Conservation (phyloP, 2,113 vertebrate genomes). For the Spea bombifrons region DNA sequence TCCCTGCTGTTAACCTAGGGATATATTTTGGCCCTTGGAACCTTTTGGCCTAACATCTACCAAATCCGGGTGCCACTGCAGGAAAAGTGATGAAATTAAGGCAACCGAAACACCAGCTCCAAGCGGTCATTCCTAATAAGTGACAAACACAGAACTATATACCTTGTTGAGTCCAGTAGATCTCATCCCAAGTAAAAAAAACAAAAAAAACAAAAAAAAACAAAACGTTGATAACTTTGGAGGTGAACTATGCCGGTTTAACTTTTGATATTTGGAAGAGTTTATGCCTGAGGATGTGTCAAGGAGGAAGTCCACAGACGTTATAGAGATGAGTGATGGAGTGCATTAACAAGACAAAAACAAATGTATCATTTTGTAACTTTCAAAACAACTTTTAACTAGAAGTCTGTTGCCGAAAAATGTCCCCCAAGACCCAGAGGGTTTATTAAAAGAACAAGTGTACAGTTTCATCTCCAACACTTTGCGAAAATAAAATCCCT, state of each 20-base stretch:
- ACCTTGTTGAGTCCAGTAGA: background rate
- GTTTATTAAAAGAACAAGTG: slow-evolving; percentile 14
- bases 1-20: background rate
- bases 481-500: slow-evolving; percentile 8
- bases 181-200: background rate
- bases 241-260: background rate
- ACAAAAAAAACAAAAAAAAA: background rate
- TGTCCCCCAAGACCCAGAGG: background rate
- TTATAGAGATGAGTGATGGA: slow-evolving; percentile 11
- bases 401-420: slow-evolving; percentile 23
- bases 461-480: background rate
- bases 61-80: background rate
- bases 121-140: slow-evolving; percentile 2
- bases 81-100: background rate
- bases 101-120: background rate
- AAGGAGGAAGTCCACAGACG: slow-evolving; percentile 20
- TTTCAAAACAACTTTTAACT: slow-evolving; percentile 33
- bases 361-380: slow-evolving; percentile 18
- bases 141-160: slow-evolving; percentile 8
- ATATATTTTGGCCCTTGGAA: background rate
- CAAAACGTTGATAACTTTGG: background rate
- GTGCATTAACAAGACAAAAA: slow-evolving; percentile 33
- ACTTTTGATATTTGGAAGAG: slow-evolving; percentile 4
- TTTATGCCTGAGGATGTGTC: slow-evolving; percentile 7
- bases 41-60: background rate